Base-by-base conservation (phyloP, 2,888 invertebrate species). In the Poecilobothrus nobilitatus region DNA sequence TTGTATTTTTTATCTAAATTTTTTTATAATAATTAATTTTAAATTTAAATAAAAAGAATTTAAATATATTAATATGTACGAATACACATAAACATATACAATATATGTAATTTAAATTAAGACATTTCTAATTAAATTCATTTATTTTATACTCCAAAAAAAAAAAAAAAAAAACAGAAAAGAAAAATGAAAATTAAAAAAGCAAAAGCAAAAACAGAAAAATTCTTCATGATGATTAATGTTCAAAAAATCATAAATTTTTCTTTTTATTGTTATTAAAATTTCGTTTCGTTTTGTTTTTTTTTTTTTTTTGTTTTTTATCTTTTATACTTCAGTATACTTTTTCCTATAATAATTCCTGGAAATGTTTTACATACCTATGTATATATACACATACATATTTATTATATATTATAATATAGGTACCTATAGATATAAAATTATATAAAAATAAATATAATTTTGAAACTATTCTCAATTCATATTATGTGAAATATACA, bases 161-260 rank as follows among this genome's bases (percentile, higher is more conserved):
- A 18, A 53, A 53, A 15, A 18, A 53, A 53, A n/a, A 3, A 53
- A 53, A 53, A 53, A 18, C 53, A 53, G 7, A 41, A 12, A 41
- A 41, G 4, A 41, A 41, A 41, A 27, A 8, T 37, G 10, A 53
- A 53, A 53, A 53, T 18, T 2, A 53, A 53, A 12, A 18, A 18
- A 3, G 1, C 1, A 53, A 18, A 6, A 53, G 18, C 1, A 53
- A 53, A 15, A 41, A 41, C 41, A 41, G 27, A 27, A 53, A 53
- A 53, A 53, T 53, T 18, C 53, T 53, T 53, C 53, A 53, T 53
- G 18, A 53, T 53, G 53, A 53, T 53, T 53, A 53, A 53, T 53
- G 53, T 53, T 53, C 53, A 53, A 53, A 53, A 53, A 53, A 53
- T 53, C 53, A 53, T 53, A 53, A 53, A 12, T 53, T 53, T 53